Evolutionary conservation across 2,113 vertebrate genomes (phyloP), one percentile per base, ranked within the genome.

Genomic region (Mola mola): DNA sequence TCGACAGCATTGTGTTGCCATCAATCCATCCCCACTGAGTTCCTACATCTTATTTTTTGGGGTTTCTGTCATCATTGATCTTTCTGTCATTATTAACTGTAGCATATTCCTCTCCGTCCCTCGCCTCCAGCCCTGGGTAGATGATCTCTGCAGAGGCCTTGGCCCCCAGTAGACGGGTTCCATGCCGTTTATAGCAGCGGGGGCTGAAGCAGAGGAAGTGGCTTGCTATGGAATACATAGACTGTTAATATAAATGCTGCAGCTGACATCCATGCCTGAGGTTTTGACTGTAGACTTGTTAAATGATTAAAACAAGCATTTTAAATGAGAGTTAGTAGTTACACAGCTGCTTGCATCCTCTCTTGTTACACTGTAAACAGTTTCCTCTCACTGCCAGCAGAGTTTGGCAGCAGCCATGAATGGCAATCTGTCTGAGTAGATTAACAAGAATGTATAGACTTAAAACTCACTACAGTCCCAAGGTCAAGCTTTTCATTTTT

Each of bases 241-340:
- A 52, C 67, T 67, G 52, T 72, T 72, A 73, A 24, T 72, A 51
- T 57, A 66, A 67, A 62, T 68, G 53, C 41, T 65, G 46, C 0
- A 11, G 15, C 44, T 55, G 44, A 75, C 66, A 49, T 75, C 21
- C 58, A 53, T 53, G 53, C 29, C 44, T 63, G 65, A 48, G 31
- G 44, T 69, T 55, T 75, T 56, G 60, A 62, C 37, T 41, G 66
- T 72, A 31, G 76, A 72, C 58, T 70, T 78, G 76, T 77, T 78
- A 74, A 79, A 78, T 64, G 53, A 67, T 66, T 68, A 56, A 60
- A 37, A 77, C 62, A 71, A 62, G 22, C 6, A 77, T 40, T 72
- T 72, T 55, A 77, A 79, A 72, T 67, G 46, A 41, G 58, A 65
- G 28, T 59, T 46, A 33, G 33, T 53, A 21, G 47, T 41, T 46